Base-by-base conservation (phyloP, 2,113 vertebrate genomes). In the Cynoglossus semilaevis region DNA sequence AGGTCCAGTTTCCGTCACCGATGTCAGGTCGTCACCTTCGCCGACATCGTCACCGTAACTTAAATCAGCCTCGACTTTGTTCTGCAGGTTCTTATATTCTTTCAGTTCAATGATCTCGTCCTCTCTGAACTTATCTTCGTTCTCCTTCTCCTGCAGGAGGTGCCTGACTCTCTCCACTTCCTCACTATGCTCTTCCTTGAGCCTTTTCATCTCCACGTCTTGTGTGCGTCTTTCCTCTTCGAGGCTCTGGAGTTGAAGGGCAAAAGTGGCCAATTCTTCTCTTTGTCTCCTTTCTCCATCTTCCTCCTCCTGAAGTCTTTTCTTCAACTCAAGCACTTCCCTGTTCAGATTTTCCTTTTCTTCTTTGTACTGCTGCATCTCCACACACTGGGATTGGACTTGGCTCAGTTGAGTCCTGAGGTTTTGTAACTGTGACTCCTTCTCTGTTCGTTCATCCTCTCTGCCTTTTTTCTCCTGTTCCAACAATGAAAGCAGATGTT, bases 261-360 rank as follows among this genome's bases (percentile, higher is more conserved):
- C 71, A 19, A 69, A 85, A 48, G 55, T 67, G 11, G 73, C 52
- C 1, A 83, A 56, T 19, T 90, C 89, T 51, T 81, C 75, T 9
- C 66, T 76, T 54, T 47, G 77, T 53, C 56, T 90, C 85, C 51
- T 82, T 41, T 64, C 73, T 8, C 64, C 29, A 62, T 87, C 77
- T 53, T 83, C 87, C 18, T 86, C 89, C 47, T 82, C 60, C 35
- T 76, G 62, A 48, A 44, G 72, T 41, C 65, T 90, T 55, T 74
- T 74, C 53, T 83, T 89, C 66, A 93, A 80, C 46, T 88, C 78
- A 15, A 71, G 51, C 34, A 92, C 84, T 51, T 94, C 88, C 44
- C 70, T 57, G 74, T 90, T 92, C 36, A 92, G 81, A 14, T 55
- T 67, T 50, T 92, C 88, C 46, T 93, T 90, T 65, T 93, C 92